Evolutionary conservation across 1,140 invertebrate genomes (phyloP), one percentile per base, ranked within the genome.

Genomic region (Venustaconcha ellipsiformis): DNA sequence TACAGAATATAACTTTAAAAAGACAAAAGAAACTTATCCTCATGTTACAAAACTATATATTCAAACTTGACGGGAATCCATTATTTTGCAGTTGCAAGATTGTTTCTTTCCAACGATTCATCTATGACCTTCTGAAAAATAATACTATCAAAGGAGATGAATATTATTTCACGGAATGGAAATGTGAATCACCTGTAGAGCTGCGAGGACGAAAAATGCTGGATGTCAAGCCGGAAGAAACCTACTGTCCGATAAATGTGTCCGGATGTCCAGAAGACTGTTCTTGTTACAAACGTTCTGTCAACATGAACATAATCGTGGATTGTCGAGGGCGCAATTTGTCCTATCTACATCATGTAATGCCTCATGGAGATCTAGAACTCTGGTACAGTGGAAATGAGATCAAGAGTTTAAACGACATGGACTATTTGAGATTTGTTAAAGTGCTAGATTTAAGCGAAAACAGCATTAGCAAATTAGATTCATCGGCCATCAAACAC

Each of bases 361-460:
- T 83, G 6, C 84, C 84, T 26, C 30, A 37, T 2, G 75, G 73
- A 30, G 59, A 59, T 14, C 30, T 80, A 14, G 84, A 85, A 63
- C 68, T 85, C 13, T 83, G 81, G 84, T 81, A 84, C 26, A 70
- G 81, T 17, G 62, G 78, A n/a, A 85, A 85, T 66, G 82, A 78
- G 60, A 82, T 85, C 4, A 74, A 78, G 14, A 55, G 57, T 15
- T 14, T 85, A 48, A 15, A 67, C n/a, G n/a, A 23, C 1, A 69
- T 26, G 30, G 14, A 60, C 11, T 74, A 81, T 14, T 55, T 71
- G 1, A n/a, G 65, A 17, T 37, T 74, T 6, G 23, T 79, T 23
- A 26, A 65, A 14, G 56, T 57, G 14, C 60, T 85, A 8, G 59
- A 78, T 20, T 57, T 83, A 1, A 80, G 65, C 65, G 48, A 72